Percentiles rank a stretch among this genome's conserved stretches.
Evolutionary conservation across 2,113 vertebrate species (phyloP).

Genomic region (Pampusana beccarii): DNA sequence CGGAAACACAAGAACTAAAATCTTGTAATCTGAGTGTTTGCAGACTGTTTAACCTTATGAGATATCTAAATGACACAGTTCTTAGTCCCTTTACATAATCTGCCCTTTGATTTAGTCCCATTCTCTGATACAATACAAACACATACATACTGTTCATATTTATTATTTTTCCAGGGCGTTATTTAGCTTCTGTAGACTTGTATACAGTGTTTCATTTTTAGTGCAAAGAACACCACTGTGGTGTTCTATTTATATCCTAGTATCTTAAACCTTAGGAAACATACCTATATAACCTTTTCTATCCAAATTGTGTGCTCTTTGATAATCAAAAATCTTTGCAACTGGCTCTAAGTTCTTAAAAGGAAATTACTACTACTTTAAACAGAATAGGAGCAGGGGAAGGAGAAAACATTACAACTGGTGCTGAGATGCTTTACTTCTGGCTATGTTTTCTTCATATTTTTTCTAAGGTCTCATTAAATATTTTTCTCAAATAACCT

Average conservation of each 20-base stretch:
- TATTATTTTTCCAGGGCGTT: not conserved
- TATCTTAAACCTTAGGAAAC: not conserved
- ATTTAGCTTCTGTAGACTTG: not conserved
- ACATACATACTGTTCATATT: not conserved
- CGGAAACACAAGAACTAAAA: not conserved
- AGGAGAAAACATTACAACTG: not conserved
- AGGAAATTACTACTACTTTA: not conserved
- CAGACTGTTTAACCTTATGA: not conserved
- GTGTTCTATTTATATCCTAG: not conserved
- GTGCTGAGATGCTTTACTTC: not conserved
- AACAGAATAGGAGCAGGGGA: not conserved
- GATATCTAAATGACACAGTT: not conserved
- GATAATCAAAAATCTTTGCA: not conserved
- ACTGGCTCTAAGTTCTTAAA: not conserved
- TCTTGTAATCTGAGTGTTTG: not conserved
- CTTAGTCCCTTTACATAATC: not conserved
- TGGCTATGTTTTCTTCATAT: not conserved
- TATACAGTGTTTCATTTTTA: not conserved
- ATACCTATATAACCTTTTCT: not conserved
- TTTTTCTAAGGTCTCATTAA: not conserved
- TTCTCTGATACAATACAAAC: not conserved
- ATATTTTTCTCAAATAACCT: not conserved
- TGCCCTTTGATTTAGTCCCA: not conserved
- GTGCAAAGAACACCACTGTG: not conserved
- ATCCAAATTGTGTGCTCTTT: not conserved